A percentile compares a stretch with the other conserved stretches of the same genome.
Conservation (phyloP, 2,113 vertebrate species). For the Myrmecophaga tridactyla region DNA sequence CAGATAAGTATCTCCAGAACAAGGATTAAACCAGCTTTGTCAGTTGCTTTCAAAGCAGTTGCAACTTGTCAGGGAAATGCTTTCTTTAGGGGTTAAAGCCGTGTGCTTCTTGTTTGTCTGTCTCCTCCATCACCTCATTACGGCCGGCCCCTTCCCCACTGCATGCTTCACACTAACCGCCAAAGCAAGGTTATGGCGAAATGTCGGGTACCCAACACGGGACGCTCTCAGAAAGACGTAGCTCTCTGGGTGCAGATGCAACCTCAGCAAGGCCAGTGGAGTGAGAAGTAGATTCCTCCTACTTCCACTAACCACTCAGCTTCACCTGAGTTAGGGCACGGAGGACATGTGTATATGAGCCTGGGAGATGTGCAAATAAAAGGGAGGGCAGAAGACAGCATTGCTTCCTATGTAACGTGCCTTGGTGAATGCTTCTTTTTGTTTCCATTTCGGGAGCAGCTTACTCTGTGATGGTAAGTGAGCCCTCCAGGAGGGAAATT, state of each 20-base stretch:
- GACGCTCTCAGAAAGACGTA: fast-evolving
- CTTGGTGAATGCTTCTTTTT: neutral
- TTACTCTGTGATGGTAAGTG: neutral
- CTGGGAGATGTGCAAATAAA: neutral
- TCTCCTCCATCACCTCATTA: neutral
- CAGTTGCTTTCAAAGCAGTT: constrained; percentile 50
- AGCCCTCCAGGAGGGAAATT: neutral
- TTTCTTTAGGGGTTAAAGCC: constrained; percentile 62
- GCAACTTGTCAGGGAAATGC: constrained; percentile 36
- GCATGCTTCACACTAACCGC: neutral
- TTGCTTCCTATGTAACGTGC: fast-evolving
- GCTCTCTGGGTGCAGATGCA: neutral
- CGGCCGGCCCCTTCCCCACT: neutral
- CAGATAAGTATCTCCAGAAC: constrained; percentile 19
- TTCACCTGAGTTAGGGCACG: neutral
- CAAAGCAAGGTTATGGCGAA: neutral
- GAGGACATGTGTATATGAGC: fast-evolving
- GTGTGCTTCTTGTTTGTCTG: neutral
- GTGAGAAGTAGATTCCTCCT: neutral
- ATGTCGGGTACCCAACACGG: fast-evolving
- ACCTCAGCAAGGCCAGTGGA: neutral
- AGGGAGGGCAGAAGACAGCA: neutral
- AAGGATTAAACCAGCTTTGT: constrained; percentile 68
- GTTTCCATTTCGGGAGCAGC: neutral
- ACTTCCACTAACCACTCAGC: neutral